These are phyloP conservation scores for Polyodon spathula DNA, from an alignment of 2,113 vertebrate genomes.

Conservation along the genomic window DNA sequence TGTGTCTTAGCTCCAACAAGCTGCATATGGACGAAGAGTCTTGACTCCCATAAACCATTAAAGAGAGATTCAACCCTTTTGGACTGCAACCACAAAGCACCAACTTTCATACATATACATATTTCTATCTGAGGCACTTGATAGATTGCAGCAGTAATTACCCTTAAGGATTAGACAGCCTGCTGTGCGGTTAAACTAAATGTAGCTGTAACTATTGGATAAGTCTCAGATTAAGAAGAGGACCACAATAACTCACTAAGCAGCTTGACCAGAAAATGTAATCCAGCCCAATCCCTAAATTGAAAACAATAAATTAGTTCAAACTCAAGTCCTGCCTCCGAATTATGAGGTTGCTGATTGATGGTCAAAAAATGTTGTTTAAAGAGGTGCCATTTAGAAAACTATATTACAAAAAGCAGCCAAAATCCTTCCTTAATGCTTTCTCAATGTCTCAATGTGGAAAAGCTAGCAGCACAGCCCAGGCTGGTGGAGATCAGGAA, in stretches of 20 bases:
- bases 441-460: too few relatives aligned
- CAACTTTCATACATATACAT: constrained; percentile 6
- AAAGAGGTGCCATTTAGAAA: too few relatives aligned
- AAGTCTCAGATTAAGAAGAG: neutral
- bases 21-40: constrained; percentile 22
- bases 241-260: neutral
- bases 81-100: constrained; percentile 9
- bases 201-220: constrained; percentile 15
- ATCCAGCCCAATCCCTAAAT: neutral
- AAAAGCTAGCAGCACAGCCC: too few relatives aligned
- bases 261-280: neutral
- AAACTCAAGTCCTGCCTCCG: neutral
- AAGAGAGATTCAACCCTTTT: neutral
- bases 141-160: constrained; percentile 28
- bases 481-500: too few relatives aligned
- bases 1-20: constrained; percentile 16
- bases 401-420: too few relatives aligned
- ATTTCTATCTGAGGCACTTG: constrained; percentile 23
- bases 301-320: too few relatives aligned
- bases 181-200: constrained; percentile 18
- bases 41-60: constrained; percentile 4
- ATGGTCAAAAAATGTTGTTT: too few relatives aligned
- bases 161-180: constrained; percentile 20
- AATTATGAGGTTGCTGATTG: too few relatives aligned
- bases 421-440: too few relatives aligned